Conservation (phyloP, 2,797 vertebrate species). For the Centropyge bicolor region DNA sequence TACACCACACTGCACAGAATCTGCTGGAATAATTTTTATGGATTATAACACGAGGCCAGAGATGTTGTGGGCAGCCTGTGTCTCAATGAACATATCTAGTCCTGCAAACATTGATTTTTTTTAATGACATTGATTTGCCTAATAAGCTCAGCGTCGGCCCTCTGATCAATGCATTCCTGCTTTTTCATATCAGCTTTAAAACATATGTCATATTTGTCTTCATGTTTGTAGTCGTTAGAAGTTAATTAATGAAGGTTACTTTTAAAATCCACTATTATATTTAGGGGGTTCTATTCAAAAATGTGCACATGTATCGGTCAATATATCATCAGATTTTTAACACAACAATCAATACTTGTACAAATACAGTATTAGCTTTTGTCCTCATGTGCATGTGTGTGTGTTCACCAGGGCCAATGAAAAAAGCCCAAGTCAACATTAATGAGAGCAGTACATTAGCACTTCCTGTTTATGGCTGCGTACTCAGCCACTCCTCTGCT, state of each 20-base stretch:
- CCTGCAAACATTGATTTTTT: too few relatives aligned
- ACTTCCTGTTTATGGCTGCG: slow-evolving; percentile 62
- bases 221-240: background rate
- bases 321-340: background rate
- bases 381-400: background rate
- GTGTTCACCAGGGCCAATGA: background rate
- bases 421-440: slow-evolving; percentile 31
- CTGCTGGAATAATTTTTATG: background rate
- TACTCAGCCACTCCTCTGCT: slow-evolving; percentile 39
- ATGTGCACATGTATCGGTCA: too few relatives aligned
- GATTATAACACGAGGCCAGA: background rate
- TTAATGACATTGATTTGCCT: too few relatives aligned
- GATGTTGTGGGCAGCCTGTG: too few relatives aligned
- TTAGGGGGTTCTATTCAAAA: too few relatives aligned
- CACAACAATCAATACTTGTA: background rate
- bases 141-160: background rate
- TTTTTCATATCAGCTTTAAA: background rate
- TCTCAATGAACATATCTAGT: too few relatives aligned
- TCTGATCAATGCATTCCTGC: background rate
- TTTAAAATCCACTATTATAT: background rate
- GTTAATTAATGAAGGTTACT: background rate
- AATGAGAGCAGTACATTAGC: slow-evolving; percentile 58
- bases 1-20: background rate
- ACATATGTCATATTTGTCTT: background rate
- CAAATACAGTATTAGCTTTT: background rate